phyloP scores from a whole-genome alignment of 2,113 vertebrate species.

The Copsychus sechellarum region DNA sequence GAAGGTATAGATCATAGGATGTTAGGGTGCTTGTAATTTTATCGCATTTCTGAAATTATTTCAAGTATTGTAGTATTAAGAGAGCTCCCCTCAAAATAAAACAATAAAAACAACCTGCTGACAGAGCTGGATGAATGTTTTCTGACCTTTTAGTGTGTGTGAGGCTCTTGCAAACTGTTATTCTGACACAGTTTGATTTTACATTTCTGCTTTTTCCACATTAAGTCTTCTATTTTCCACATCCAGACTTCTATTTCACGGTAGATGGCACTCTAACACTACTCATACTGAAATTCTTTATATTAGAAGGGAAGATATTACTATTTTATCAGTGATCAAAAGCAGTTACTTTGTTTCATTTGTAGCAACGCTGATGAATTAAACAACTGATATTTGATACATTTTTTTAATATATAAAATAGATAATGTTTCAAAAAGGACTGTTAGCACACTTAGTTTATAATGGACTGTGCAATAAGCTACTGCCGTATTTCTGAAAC shows the following conservation, averaged over 20 bases:
- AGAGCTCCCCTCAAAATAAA: not conserved
- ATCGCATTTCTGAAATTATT: not conserved
- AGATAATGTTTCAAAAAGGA: not conserved
- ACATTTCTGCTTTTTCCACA: not conserved
- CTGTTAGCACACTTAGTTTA: not conserved
- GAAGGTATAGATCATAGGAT: not conserved
- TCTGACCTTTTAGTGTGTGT: not conserved
- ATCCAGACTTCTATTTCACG: not conserved
- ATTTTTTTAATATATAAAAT: not conserved
- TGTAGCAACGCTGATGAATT: not conserved
- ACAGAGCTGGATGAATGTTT: not conserved
- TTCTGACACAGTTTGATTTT: not conserved
- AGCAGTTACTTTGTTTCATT: not conserved
- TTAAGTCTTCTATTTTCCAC: no score
- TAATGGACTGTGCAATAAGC: not conserved
- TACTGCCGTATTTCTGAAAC: not conserved
- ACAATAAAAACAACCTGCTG: not conserved
- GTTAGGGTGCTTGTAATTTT: not conserved
- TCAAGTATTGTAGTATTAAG: not conserved
- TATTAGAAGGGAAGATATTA: not conserved
- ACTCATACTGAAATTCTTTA: not conserved
- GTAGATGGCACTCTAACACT: conserved; percentile 38
- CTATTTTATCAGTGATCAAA: not conserved
- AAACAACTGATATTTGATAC: not conserved
- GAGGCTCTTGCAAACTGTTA: not conserved